Conservation (phyloP, 2,888 invertebrate genomes). For the Clivina fossor region DNA sequence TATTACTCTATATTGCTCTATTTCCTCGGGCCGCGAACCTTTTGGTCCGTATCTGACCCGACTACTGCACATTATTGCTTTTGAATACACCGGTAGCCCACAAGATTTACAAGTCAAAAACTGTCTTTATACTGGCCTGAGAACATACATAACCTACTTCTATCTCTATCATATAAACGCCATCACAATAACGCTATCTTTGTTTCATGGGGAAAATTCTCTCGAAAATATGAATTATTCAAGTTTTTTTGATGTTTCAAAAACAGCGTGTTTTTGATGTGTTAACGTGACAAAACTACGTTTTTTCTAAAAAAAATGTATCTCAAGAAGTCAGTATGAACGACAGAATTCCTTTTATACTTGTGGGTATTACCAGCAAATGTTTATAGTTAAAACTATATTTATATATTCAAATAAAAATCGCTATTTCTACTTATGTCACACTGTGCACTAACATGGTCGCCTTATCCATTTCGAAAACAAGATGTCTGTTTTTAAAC, state of each 20-base stretch:
- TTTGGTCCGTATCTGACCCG: constrained; percentile 43
- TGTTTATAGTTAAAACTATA: constrained; percentile 52
- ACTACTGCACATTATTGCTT: constrained; percentile 55
- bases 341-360: constrained; percentile 41
- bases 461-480: no score
- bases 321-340: constrained; percentile 21
- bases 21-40: constrained; percentile 48
- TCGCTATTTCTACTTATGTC: constrained; percentile 43
- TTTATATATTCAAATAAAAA: constrained; percentile 50
- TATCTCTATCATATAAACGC: neutral
- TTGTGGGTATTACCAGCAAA: constrained; percentile 52
- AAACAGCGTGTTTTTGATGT: neutral
- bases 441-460: neutral
- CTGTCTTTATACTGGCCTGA: constrained; percentile 37
- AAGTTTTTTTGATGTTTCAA: neutral
- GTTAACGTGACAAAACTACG: constrained; percentile 16
- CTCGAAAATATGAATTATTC: neutral
- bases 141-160: constrained; percentile 4
- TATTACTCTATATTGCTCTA: constrained; percentile 53
- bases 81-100: constrained; percentile 55
- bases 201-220: neutral
- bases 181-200: neutral
- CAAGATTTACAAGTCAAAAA: constrained; percentile 49
- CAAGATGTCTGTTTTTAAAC: no score
- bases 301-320: neutral